These are phyloP conservation scores for Drosophila tani DNA, from an alignment of 1,140 invertebrate species.

Conservation along the genomic window DNA sequence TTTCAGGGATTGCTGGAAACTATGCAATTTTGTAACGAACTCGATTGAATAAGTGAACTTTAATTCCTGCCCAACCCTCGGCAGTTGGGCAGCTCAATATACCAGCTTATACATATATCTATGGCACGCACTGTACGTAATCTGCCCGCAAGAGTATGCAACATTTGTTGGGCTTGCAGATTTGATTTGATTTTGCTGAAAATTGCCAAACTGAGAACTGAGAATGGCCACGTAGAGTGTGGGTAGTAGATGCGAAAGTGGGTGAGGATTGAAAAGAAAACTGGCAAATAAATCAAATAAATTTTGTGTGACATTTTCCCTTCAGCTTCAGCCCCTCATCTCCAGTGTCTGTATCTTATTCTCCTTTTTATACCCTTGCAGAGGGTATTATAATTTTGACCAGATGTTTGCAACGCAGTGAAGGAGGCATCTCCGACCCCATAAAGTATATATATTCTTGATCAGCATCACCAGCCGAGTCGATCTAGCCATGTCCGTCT, in stretches of 20 bases:
- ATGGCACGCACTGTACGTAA: constrained; percentile 19
- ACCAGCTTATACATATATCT: not conserved
- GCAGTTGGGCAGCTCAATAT: too few species aligned
- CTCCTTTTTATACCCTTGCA: too few species aligned
- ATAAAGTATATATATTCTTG: too few species aligned
- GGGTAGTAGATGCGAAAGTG: not conserved
- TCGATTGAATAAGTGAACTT: not conserved
- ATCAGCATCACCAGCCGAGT: too few species aligned
- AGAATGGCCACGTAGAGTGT: too few species aligned
- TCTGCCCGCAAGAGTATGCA: constrained; percentile 20
- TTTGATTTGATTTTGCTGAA: constrained; percentile 43
- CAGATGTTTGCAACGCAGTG: too few species aligned
- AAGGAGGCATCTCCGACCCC: too few species aligned
- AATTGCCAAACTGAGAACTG: constrained; percentile 16
- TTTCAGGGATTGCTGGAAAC: not conserved
- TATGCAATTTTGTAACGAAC: not conserved
- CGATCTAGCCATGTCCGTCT: too few species aligned
- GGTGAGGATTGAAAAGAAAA: constrained; percentile 63
- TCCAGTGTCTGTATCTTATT: constrained; percentile 7
- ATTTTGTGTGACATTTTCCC: constrained; percentile 70
- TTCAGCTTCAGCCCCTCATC: not conserved
- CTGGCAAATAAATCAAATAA: constrained; percentile 81
- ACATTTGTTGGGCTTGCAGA: constrained; percentile 21
- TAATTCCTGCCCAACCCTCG: not conserved
- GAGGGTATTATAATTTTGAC: too few species aligned